phyloP scores from a whole-genome alignment of 1,140 invertebrate genomes.

The Apis cerana region DNA sequence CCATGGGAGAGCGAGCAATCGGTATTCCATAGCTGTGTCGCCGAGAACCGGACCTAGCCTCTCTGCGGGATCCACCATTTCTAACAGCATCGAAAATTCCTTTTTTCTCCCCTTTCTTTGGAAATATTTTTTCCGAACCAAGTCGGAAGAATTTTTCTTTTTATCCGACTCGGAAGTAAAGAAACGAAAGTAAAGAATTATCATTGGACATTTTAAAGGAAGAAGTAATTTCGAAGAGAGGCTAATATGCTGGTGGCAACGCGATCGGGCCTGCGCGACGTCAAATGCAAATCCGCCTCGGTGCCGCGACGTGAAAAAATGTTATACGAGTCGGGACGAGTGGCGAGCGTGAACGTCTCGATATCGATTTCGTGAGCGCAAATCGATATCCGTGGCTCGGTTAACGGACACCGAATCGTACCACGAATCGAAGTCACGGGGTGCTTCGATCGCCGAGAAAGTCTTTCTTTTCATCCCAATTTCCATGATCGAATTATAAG shows the following conservation, averaged over 20 bases:
- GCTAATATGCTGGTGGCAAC: constrained; percentile 7
- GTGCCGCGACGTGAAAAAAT: constrained; percentile 65
- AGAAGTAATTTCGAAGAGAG: too few species aligned
- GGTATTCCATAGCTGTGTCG: constrained; percentile 66
- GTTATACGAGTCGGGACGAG: constrained; percentile 44
- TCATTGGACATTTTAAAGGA: too few species aligned
- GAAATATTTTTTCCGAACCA: too few species aligned
- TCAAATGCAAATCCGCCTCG: constrained; percentile 54
- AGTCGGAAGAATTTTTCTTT: too few species aligned
- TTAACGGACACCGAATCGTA: constrained; percentile 64
- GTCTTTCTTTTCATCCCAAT: constrained; percentile 21
- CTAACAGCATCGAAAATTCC: not conserved
- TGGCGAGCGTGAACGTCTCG: constrained; percentile 56
- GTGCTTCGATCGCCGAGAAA: constrained; percentile 31
- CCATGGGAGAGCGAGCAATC: constrained; percentile 76
- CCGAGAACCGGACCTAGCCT: constrained; percentile 45
- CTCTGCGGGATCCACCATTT: not conserved
- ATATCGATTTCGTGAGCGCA: constrained; percentile 71
- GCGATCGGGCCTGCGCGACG: constrained; percentile 16
- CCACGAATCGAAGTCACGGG: constrained; percentile 55
- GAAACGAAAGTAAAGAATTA: too few species aligned
- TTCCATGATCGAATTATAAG: too few species aligned
- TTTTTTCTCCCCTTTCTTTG: not conserved
- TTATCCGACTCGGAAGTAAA: too few species aligned
- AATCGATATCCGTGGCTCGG: constrained; percentile 69